Percentiles rank a stretch among this genome's conserved stretches.
Evolutionary conservation across 2,797 vertebrate species (phyloP).

Genomic region (Loriculus beryllinus): DNA sequence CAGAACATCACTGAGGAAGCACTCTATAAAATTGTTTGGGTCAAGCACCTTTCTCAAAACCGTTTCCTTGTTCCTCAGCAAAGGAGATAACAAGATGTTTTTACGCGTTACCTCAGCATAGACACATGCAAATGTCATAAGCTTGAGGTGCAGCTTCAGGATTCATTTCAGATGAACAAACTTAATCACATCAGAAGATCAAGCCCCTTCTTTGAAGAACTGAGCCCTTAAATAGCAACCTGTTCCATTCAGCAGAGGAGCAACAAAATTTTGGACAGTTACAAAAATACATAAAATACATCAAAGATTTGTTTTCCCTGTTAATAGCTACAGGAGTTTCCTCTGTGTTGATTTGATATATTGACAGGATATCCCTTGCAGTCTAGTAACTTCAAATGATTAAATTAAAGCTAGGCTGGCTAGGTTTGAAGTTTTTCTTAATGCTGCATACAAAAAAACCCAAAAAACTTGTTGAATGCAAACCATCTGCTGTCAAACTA

Average conservation of each 20-base stretch:
- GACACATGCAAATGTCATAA: neutral
- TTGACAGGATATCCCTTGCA: neutral
- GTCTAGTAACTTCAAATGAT: neutral
- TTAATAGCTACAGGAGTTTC: neutral
- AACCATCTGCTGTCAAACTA: neutral
- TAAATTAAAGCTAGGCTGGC: neutral
- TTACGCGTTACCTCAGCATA: fast-evolving
- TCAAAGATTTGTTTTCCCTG: neutral
- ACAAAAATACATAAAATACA: neutral
- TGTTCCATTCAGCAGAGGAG: neutral
- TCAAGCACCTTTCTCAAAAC: neutral
- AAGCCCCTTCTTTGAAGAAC: neutral
- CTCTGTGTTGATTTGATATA: neutral
- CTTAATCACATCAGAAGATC: neutral
- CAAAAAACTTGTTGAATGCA: neutral
- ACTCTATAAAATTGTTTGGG: neutral
- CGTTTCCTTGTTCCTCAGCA: neutral
- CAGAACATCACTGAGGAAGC: neutral
- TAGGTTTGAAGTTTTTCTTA: neutral
- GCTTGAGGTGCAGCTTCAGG: neutral
- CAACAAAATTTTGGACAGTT: neutral
- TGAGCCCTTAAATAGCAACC: neutral
- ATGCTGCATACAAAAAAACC: neutral
- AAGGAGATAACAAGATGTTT: neutral
- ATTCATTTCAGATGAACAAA: neutral